These are phyloP conservation scores for Clostera curtula DNA, from an alignment of 2,888 invertebrate species.

Conservation along the genomic window DNA sequence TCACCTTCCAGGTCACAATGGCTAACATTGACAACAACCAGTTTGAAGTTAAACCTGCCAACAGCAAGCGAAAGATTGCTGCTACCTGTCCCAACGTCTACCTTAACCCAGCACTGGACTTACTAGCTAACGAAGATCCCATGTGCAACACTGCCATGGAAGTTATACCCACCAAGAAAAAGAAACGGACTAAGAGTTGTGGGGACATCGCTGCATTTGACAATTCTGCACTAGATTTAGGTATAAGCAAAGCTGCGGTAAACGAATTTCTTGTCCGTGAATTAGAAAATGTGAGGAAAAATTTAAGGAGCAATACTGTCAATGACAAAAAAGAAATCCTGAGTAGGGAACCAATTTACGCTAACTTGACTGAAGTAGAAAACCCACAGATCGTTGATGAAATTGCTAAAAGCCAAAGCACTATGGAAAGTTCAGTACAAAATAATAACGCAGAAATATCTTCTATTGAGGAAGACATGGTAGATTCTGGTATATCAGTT, in stretches of 20 bases:
- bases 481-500: slow-evolving; percentile 37
- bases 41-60: slow-evolving; percentile 56
- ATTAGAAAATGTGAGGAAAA: slow-evolving; percentile 58
- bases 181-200: slow-evolving; percentile 53
- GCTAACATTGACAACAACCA: slow-evolving; percentile 58
- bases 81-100: slow-evolving; percentile 52
- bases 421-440: slow-evolving; percentile 17
- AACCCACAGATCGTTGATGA: no score
- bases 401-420: no score
- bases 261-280: slow-evolving; percentile 56
- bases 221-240: slow-evolving; percentile 59
- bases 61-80: slow-evolving; percentile 55
- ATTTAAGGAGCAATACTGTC: slow-evolving; percentile 29
- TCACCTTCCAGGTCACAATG: slow-evolving; percentile 33
- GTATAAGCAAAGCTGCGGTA: slow-evolving; percentile 45
- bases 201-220: slow-evolving; percentile 52
- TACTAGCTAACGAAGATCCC: slow-evolving; percentile 61
- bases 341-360: slow-evolving; percentile 44
- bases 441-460: no score
- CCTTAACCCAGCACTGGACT: slow-evolving; percentile 60
- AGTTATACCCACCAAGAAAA: slow-evolving; percentile 54
- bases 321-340: slow-evolving; percentile 2
- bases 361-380: slow-evolving; percentile 31
- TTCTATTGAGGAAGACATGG: no score
- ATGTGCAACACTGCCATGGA: slow-evolving; percentile 71